Evolutionary conservation across 1,140 invertebrate species (phyloP), one percentile per base, ranked within the genome.

Genomic region (Magallana angulata): DNA sequence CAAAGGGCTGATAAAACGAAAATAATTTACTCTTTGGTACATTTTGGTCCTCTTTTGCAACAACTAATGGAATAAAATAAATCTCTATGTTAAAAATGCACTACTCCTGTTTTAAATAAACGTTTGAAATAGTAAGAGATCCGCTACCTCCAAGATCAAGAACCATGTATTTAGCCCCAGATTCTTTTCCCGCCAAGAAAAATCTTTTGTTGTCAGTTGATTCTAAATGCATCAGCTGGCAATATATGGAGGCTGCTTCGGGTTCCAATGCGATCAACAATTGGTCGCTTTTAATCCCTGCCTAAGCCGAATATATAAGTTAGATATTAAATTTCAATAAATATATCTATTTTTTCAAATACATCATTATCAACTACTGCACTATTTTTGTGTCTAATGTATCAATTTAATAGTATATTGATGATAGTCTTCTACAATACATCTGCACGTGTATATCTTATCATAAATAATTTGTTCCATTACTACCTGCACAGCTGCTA

Each of bases 191-290:
- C 30, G 83, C 83, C 18, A 71, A 71, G 24, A 71, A 71, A 30
- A 24, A 36, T 18, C 12, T 16, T 1, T 36, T 64, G 59, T 48
- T 64, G n/a, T 84, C 83, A 11, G n/a, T 7, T 62, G 30, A 48
- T 24, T 64, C 57, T 12, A 84, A 24, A 62, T 48, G 59, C 57
- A 84, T 84, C 16, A 48, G 14, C 7, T 84, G 57, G 18, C 57
- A 59, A 48, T 62, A 84, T 24, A 84, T 48, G 3, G 83, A 85
- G 7, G 84, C 84, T 56, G 84, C 84, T 24, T 85, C 84, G n/a
- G 84, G 84, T 85, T 85, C 84, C 1, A 85, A 24, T 5, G 62
- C 84, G 3, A 85, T 12, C 16, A n/a, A 6, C n/a, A 84, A 60
- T 48, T 64, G 83, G 3, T 84, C 30, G 14, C 83, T 62, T 30